Evolutionary conservation across 2,888 invertebrate species (phyloP), one percentile per base, ranked within the genome.

Genomic region (Linnaemya tessellans): DNA sequence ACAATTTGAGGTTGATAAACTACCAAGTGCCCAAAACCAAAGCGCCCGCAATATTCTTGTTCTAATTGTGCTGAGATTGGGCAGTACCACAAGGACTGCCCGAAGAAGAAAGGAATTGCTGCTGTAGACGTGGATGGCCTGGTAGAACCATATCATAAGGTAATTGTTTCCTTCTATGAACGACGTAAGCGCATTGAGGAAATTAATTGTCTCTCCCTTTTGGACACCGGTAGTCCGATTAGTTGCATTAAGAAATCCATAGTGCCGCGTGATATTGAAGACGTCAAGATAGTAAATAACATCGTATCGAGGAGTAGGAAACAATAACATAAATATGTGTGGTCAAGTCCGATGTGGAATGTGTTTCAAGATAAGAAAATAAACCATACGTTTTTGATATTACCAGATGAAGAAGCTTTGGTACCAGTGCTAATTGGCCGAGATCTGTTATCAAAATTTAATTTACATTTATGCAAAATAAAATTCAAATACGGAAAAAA

Each of bases 11-110:
- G 13, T 46, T 73, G 46, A 43, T 67, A 41, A 65, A 58, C 8
- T 78, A 71, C n/a, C 54, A 77, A 46, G 11, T 77, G 77, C 46
- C 77, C 62, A 25, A 83, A 77, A 49, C 77, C 71, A 41, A 62
- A n/a, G 30, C 71, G 82, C 4, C 78, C 78, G 35, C 64, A 30
- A 10, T 68, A 74, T 18, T 71, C 65, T 3, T 83, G 78, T 18
- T 83, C 78, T 43, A 35, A 41, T 3, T 83, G 82, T 30, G 67
- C 56, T 8, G 70, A 78, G 10, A 30, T 78, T 15, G 83, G 67
- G 18, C 70, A 77, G 56, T 56, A n/a, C n/a, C n/a, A n/a, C n/a
- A n/a, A n/a, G n/a, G n/a, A n/a, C n/a, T n/a, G n/a, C n/a, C n/a
- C n/a, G n/a, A n/a, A n/a, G 41, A 71, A 65, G 65, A 43, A 30